Evolutionary conservation across 1,140 invertebrate genomes (phyloP).

Genomic region (Lordiphosa clarofinis): DNA sequence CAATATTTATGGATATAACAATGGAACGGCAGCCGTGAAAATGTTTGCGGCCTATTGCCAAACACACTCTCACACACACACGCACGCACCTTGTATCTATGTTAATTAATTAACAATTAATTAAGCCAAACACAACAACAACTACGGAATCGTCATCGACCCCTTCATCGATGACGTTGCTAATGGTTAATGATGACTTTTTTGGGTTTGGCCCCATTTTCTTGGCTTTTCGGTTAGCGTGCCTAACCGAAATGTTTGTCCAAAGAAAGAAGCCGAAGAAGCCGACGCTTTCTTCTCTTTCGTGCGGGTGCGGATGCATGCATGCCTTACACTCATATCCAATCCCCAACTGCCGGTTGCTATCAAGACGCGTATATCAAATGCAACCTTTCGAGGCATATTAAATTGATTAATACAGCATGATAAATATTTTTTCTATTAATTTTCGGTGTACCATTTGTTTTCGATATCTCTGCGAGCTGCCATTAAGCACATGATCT

Average conservation of each 20-base stretch:
- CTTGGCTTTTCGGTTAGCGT: constrained; percentile 48
- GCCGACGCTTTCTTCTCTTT: constrained; percentile 41
- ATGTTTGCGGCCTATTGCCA: constrained; percentile 47
- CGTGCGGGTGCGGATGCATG: constrained; percentile 52
- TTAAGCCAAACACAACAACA: constrained; percentile 56
- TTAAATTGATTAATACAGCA: constrained; percentile 75
- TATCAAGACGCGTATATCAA: constrained; percentile 45
- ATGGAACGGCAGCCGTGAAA: constrained; percentile 64
- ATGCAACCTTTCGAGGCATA: constrained; percentile 53
- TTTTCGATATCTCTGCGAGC: constrained; percentile 45
- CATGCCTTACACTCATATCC: constrained; percentile 20
- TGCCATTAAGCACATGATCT: constrained; percentile 68
- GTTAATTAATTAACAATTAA: constrained; percentile 79
- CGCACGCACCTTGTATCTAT: constrained; percentile 58
- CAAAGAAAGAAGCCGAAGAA: constrained; percentile 27
- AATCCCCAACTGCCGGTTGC: neutral
- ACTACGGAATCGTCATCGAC: constrained; percentile 32
- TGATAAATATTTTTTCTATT: constrained; percentile 68
- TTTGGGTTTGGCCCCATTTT: constrained; percentile 68
- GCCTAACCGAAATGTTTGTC: constrained; percentile 63
- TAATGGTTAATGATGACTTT: constrained; percentile 76
- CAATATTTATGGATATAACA: constrained; percentile 43
- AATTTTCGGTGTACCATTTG: constrained; percentile 21
- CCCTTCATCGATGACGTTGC: constrained; percentile 66
- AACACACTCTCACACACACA: constrained; percentile 18